Evolutionary conservation across 2,797 vertebrate species (phyloP).

Genomic region (Myripristis murdjan): DNA sequence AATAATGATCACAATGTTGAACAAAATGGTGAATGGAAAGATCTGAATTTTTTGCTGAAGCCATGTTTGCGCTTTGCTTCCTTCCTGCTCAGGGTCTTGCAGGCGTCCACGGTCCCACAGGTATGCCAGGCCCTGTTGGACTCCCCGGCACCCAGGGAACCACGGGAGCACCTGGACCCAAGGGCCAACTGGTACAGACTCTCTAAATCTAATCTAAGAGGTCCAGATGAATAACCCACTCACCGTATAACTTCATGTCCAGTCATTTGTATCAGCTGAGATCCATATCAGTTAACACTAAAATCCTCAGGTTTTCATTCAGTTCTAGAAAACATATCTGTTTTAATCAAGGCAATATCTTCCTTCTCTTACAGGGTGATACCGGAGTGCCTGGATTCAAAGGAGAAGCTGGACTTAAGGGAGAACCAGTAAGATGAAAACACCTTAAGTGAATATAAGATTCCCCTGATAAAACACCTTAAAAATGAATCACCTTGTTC

Average conservation of each 20-base stretch:
- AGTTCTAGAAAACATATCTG: too few species aligned
- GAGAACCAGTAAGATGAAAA: conserved; percentile 90
- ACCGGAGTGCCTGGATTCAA: conserved; percentile 90
- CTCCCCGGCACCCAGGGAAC: conserved; percentile 94
- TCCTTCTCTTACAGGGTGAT: conserved; percentile 88
- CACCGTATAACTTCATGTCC: too few species aligned
- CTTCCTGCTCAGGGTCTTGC: conserved; percentile 85
- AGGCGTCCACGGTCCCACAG: conserved; percentile 90
- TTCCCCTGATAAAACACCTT: not conserved
- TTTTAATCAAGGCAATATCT: too few species aligned
- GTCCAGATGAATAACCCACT: not conserved
- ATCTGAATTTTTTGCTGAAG: too few species aligned
- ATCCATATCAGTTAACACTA: too few species aligned
- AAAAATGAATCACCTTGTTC: too few species aligned
- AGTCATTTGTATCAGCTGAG: too few species aligned
- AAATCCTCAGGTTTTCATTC: too few species aligned
- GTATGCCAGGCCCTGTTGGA: conserved; percentile 88
- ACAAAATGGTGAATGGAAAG: too few species aligned
- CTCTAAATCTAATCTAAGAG: not conserved
- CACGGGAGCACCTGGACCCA: conserved; percentile 90
- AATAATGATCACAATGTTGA: too few species aligned
- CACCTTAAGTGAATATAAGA: not conserved
- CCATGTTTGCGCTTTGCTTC: not conserved
- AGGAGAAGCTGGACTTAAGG: conserved; percentile 94
- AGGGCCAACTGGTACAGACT: conserved; percentile 91